phyloP scores from a whole-genome alignment of 2,888 invertebrate genomes.

The Spodoptera littoralis region DNA sequence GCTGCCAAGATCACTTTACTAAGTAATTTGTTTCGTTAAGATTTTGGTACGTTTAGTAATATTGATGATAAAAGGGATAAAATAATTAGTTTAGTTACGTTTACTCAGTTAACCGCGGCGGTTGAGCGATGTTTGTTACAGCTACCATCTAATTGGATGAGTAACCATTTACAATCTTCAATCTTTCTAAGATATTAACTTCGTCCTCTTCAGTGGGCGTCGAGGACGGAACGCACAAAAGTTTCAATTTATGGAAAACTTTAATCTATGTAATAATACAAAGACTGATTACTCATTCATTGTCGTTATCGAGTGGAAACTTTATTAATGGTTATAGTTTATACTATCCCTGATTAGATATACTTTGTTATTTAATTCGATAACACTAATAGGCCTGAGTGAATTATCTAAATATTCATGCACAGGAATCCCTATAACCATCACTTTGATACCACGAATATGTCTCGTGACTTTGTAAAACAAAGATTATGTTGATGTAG shows the following conservation, averaged over 20 bases:
- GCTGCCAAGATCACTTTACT: constrained; percentile 55
- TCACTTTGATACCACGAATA: not conserved
- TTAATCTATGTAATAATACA: constrained; percentile 5
- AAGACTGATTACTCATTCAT: constrained; percentile 13
- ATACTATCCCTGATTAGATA: constrained; percentile 1
- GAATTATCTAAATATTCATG: not conserved
- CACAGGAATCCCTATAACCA: not conserved
- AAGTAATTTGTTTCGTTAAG: constrained; percentile 59
- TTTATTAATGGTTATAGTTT: constrained; percentile 5
- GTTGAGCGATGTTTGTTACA: constrained; percentile 31
- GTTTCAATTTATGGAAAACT: not conserved
- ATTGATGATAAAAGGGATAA: constrained; percentile 51
- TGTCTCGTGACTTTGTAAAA: not conserved
- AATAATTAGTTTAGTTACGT: constrained; percentile 46
- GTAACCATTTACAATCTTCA: constrained; percentile 22
- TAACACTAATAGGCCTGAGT: constrained; percentile 12
- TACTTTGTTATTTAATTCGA: constrained; percentile 8
- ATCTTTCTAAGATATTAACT: constrained; percentile 4
- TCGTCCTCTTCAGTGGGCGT: not conserved
- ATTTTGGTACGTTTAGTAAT: constrained; percentile 50
- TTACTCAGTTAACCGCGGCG: constrained; percentile 19
- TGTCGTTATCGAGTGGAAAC: constrained; percentile 11
- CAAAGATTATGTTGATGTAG: not conserved
- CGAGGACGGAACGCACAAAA: not conserved
- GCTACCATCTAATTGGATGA: constrained; percentile 33